These are phyloP conservation scores for Mycetomoellerius zeteki DNA, from an alignment of 1,140 invertebrate species.

Conservation along the genomic window DNA sequence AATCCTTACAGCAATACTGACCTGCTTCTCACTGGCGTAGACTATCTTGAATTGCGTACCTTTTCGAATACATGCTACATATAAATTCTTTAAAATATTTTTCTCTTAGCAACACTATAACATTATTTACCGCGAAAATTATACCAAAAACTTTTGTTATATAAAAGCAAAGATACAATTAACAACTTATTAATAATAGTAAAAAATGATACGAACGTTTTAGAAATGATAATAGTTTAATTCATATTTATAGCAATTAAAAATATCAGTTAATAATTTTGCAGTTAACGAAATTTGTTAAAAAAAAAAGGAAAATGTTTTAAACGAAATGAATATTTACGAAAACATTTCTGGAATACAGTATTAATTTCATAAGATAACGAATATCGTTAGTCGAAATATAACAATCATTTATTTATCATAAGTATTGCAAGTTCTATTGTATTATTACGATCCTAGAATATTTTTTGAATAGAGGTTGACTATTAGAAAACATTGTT, in stretches of 20 bases:
- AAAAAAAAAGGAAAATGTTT: background rate
- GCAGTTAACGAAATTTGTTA: background rate
- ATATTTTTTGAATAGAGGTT: background rate
- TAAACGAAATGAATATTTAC: background rate
- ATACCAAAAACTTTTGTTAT: background rate
- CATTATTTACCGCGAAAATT: background rate
- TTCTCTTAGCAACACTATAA: background rate
- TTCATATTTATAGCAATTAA: background rate
- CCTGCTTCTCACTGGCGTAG: conserved; percentile 76
- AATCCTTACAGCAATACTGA: conserved; percentile 75
- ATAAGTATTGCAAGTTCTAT: background rate
- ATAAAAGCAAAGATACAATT: background rate
- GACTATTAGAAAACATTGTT: conserved; percentile 1
- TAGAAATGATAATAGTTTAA: background rate
- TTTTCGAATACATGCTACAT: background rate
- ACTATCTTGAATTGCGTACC: conserved; percentile 39
- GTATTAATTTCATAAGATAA: background rate
- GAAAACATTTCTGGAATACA: background rate
- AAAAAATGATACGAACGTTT: background rate
- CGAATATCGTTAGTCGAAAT: background rate
- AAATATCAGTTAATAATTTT: conserved; percentile 6
- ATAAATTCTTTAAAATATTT: conserved; percentile 12
- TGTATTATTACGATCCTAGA: background rate
- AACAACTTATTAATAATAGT: background rate
- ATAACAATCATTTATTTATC: background rate